Evolutionary conservation across 1,140 invertebrate genomes (phyloP).

Genomic region (Drosophila mojavensis): DNA sequence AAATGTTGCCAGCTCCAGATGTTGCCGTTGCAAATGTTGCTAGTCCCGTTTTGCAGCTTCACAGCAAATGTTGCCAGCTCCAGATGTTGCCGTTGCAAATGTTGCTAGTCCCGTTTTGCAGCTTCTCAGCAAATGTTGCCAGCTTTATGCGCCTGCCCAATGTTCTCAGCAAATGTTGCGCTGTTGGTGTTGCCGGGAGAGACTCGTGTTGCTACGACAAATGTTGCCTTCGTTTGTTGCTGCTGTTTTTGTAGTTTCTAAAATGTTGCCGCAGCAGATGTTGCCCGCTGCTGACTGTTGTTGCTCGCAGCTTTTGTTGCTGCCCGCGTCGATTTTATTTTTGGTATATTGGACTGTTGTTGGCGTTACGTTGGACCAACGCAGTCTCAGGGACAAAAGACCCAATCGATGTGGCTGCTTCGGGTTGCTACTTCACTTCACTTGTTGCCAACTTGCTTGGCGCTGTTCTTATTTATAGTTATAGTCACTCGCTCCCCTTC

Average conservation of each 20-base stretch:
- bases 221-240: conserved; percentile 5
- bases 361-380: conserved; percentile 55
- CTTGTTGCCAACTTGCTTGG: conserved; percentile 60
- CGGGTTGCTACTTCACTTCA: conserved; percentile 29
- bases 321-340: conserved; percentile 47
- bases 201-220: no score
- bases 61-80: no score
- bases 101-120: no score
- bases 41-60: no score
- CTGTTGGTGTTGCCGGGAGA: conserved; percentile 5
- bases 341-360: conserved; percentile 30
- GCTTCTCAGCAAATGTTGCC: no score
- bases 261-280: no score
- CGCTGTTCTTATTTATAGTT: conserved; percentile 19
- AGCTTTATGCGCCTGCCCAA: no score
- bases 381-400: conserved; percentile 34
- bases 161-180: conserved; percentile 51
- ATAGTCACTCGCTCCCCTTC: conserved; percentile 29
- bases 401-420: conserved; percentile 2
- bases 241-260: conserved; percentile 5
- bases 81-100: no score
- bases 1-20: no score
- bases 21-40: no score
- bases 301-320: background rate
- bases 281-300: no score